Evolutionary conservation across 2,888 invertebrate genomes (phyloP), one percentile per base, ranked within the genome.

Genomic region (Sphaerophoria taeniata): DNA sequence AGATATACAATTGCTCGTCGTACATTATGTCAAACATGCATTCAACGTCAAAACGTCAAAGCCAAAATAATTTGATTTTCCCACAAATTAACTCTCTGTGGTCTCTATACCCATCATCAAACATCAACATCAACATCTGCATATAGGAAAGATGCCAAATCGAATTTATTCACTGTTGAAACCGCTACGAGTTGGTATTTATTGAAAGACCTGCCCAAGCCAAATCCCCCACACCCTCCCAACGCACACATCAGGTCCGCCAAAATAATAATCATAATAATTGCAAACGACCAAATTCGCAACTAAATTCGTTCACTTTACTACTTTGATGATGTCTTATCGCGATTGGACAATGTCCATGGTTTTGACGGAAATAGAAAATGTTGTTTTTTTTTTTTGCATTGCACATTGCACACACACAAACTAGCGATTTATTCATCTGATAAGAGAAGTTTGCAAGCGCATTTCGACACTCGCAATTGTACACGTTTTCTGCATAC

Each of bases 321-420:
- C 24, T 24, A 24, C 24, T 24, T 24, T 90, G 36, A 91, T 91
- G 91, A 90, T 89, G 90, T 90, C 91, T 92, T 91, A 92, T 91
- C 91, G 89, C 89, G 91, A 91, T 91, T 89, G 91, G 92, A 89
- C 90, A 89, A 87, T 90, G 91, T 90, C 91, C 91, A 91, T 90
- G 81, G 81, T 77, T 87, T 91, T 90, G 89, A 90, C 89, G 89
- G 88, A 90, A 89, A 88, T 88, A 88, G 87, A 87, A 75, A 84
- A 53, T 53, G 53, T 75, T 80, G n/a, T 71, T 75, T 80, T 9
- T 9, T 43, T 9, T 43, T 9, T 43, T 43, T 43, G 43, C 12
- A 4, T 6, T 43, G 24, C 24, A 24, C 43, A 3, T 43, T 71
- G 84, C 69, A 73, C 47, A 33, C 43, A 43, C 43, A 43, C 43